Base-by-base conservation (phyloP, 2,888 invertebrate genomes). In the Agriotes lineatus region DNA sequence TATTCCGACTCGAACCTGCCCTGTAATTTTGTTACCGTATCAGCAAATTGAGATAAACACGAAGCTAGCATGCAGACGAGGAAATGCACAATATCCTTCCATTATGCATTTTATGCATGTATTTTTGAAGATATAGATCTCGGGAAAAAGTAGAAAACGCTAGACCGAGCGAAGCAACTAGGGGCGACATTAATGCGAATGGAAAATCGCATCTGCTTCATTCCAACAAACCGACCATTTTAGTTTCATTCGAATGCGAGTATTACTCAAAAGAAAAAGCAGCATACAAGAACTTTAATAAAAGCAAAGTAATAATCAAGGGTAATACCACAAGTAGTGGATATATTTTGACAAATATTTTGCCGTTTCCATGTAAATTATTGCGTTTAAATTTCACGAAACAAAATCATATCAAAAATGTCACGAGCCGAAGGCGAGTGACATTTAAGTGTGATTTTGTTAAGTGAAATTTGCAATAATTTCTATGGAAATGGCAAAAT, bases 181-280 rank as follows among this genome's bases (percentile, higher is more conserved):
- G 42, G 2, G 42, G 42, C 37, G 16, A 18, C 42, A 16, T 42
- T 42, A 42, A 42, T 42, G 16, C 6, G 14, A 42, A 42, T 42
- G 42, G 42, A 42, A 42, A 42, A 42, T 42, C 16, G 42, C 16
- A 18, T 14, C 25, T 42, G 42, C 42, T 42, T 42, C 14, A 42
- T 16, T 16, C 14, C 16, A 42, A 42, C 42, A 42, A 42, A 42
- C 16, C 16, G 42, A 18, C 16, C 7, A 18, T 42, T 18, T 42
- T 42, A 16, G 16, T 7, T 42, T 16, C 42, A 18, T 3, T 42
- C 16, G 16, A 42, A 42, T 42, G 9, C 16, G 42, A 42, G 16
- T 42, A 12, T n/a, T n/a, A n/a, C n/a, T n/a, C n/a, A 14, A 14
- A 9, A 42, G 18, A 39, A 14, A 12, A 14, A 6, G 14, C 14